Conservation (phyloP, 2,797 vertebrate genomes). For the Neostethus bicornis region DNA sequence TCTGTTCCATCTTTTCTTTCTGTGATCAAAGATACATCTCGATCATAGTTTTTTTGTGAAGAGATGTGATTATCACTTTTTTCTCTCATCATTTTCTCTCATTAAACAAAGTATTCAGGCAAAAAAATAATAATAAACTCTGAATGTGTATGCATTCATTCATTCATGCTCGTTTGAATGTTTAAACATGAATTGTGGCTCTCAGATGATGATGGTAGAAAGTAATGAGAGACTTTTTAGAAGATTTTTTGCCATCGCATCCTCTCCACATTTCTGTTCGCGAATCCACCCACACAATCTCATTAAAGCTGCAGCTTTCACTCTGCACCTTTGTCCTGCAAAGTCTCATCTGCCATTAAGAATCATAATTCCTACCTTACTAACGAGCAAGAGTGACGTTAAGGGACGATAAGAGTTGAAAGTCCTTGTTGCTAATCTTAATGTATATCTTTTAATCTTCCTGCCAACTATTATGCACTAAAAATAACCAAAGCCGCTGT, state of each 20-base stretch:
- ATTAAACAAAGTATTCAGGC: constrained; percentile 45
- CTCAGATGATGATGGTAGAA: constrained; percentile 24
- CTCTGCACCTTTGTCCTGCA: constrained; percentile 38
- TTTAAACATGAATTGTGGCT: constrained; percentile 28
- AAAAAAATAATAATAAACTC: neutral
- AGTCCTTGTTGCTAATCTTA: constrained; percentile 25
- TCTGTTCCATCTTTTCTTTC: constrained; percentile 39
- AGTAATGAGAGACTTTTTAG: constrained; percentile 59
- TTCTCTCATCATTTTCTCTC: constrained; percentile 59
- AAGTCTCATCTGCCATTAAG: constrained; percentile 44
- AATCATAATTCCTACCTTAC: constrained; percentile 40
- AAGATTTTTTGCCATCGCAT: constrained; percentile 38
- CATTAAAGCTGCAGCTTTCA: constrained; percentile 60
- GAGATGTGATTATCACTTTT: constrained; percentile 21
- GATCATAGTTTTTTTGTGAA: constrained; percentile 47
- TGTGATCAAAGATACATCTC: constrained; percentile 67
- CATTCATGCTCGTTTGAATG: constrained; percentile 10
- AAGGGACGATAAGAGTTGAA: constrained; percentile 26
- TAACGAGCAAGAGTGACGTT: constrained; percentile 37
- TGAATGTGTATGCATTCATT: neutral
- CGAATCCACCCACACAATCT: constrained; percentile 41
- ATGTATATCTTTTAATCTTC: constrained; percentile 27
- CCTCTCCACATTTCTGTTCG: neutral
- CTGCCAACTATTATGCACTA: constrained; percentile 6
- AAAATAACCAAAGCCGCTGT: constrained; percentile 25